phyloP scores from a whole-genome alignment of 2,888 invertebrate genomes.

The Aphidoletes aphidimyza region DNA sequence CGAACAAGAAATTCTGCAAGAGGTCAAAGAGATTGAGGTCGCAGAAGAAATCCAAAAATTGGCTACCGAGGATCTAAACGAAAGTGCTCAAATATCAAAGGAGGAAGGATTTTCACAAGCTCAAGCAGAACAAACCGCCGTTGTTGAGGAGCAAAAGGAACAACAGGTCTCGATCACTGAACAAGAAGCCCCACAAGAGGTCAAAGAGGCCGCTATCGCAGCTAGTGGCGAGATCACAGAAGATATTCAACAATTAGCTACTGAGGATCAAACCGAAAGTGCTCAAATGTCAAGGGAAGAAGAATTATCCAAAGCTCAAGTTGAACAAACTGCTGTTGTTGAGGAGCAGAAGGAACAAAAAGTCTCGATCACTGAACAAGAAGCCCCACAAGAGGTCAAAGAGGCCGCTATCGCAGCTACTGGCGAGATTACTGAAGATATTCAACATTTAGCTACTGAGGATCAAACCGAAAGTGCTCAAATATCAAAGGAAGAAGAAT shows the following conservation, averaged over 20 bases:
- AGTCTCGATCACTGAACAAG: too few species aligned
- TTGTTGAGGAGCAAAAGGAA: neutral
- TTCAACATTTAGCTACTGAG: too few species aligned
- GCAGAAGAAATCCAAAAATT: neutral
- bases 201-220: neutral
- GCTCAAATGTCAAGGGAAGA: neutral
- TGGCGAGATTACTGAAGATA: too few species aligned
- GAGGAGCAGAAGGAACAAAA: too few species aligned
- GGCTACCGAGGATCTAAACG: neutral
- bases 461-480: too few species aligned
- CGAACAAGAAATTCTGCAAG: neutral
- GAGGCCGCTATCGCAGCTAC: too few species aligned
- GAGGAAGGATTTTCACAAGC: neutral
- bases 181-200: neutral
- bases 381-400: too few species aligned
- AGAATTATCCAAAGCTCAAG: constrained; percentile 55
- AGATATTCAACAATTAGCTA: constrained; percentile 6
- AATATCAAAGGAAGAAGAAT: too few species aligned
- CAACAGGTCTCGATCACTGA: neutral
- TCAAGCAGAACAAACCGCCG: neutral
- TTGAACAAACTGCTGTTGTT: neutral
- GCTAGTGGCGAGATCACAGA: neutral
- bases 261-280: neutral
- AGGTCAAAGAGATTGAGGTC: too few species aligned
- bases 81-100: neutral